A percentile compares a stretch with the other conserved stretches of the same genome.
These are phyloP conservation scores for Amphipoea oculea DNA, from an alignment of 2,888 invertebrate genomes.

Conservation along the genomic window DNA sequence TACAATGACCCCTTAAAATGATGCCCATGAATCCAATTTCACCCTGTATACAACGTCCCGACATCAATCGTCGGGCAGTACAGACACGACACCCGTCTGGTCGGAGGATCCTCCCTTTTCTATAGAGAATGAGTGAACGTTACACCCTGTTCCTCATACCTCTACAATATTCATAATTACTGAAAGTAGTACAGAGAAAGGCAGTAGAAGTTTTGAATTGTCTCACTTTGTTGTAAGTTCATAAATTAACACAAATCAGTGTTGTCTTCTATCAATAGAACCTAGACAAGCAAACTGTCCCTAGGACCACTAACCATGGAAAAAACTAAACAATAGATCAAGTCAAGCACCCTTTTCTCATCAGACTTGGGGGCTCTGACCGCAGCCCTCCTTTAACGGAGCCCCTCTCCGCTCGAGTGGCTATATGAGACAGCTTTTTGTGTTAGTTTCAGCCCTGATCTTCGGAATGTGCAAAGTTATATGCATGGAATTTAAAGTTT, in stretches of 20 bases:
- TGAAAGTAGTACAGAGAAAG: too few relatives aligned
- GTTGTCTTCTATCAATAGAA: neutral
- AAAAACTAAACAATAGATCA: constrained; percentile 38
- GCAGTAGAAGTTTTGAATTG: neutral
- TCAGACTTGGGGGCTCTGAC: constrained; percentile 30
- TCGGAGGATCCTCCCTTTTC: neutral
- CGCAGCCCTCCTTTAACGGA: constrained; percentile 42
- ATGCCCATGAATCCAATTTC: too few relatives aligned
- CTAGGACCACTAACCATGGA: constrained; percentile 7
- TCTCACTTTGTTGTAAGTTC: neutral
- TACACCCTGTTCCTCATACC: neutral
- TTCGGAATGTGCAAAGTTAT: constrained; percentile 30
- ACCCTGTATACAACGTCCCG: neutral
- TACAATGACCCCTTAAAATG: too few relatives aligned
- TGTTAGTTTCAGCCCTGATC: constrained; percentile 14
- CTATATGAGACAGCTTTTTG: constrained; percentile 32
- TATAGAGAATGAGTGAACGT: neutral
- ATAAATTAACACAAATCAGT: neutral
- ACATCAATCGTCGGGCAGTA: neutral
- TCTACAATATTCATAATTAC: neutral
- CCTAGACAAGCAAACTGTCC: neutral
- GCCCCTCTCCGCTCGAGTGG: constrained; percentile 11
- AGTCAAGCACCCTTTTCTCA: constrained; percentile 22
- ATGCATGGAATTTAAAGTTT: constrained; percentile 34
- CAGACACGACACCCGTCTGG: too few relatives aligned